Conservation (phyloP, 2,888 invertebrate genomes). For the Leptinotarsa peninsularis region DNA sequence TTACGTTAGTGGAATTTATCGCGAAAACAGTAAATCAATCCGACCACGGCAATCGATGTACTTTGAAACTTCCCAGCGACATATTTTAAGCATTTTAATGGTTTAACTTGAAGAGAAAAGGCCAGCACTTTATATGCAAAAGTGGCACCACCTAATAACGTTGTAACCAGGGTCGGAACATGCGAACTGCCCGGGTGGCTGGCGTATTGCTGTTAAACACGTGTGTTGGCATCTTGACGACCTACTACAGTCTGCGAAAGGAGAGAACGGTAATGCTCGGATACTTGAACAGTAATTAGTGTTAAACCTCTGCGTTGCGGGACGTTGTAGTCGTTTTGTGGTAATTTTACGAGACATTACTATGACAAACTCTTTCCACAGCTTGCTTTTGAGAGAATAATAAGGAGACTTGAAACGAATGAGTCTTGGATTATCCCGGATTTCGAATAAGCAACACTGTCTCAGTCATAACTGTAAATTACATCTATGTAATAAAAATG, state of each 20-base stretch:
- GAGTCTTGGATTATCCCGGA: background rate
- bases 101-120: conserved; percentile 39
- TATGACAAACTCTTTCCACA: background rate
- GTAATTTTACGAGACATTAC: background rate
- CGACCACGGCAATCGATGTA: conserved; percentile 39
- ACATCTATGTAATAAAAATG: too few species aligned
- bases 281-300: conserved; percentile 44
- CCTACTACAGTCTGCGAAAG: conserved; percentile 39
- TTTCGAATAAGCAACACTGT: background rate
- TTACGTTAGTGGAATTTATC: background rate
- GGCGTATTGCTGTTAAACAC: conserved; percentile 46
- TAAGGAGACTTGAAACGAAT: background rate
- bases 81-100: conserved; percentile 43
- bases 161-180: conserved; percentile 39
- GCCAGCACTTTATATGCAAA: conserved; percentile 43
- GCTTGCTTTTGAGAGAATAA: background rate
- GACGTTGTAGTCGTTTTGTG: background rate
- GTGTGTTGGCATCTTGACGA: conserved; percentile 49
- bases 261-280: conserved; percentile 27
- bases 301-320: conserved; percentile 31
- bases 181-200: conserved; percentile 39
- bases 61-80: conserved; percentile 40
- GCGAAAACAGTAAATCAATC: conserved; percentile 39
- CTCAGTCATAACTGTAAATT: background rate
- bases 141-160: conserved; percentile 36